Base-by-base conservation (phyloP, 2,113 vertebrate species). In the Sinocyclocheilus anophthalmus region DNA sequence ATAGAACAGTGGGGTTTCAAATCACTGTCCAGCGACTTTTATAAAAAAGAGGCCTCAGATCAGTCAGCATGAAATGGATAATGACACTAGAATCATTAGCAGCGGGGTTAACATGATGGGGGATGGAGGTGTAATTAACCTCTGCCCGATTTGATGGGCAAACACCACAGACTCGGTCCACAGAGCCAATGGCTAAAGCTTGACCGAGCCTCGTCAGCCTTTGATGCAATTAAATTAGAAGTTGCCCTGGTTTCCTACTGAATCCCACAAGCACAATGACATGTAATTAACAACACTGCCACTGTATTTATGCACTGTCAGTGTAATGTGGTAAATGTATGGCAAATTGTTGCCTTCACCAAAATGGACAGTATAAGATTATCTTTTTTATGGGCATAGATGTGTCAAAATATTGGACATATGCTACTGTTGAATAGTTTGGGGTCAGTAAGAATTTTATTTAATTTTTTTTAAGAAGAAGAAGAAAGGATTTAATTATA, bases 281-380 rank as follows among this genome's bases (percentile, higher is more conserved):
- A 53, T 39, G 45, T 24, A 53, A 85, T 78, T 55, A 78, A 37
- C 24, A 14, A 39, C 39, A 16, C 76, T 26, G 50, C 12, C 37
- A 63, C 55, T 18, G 42, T 85, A 45, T 80, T 79, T 42, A 80
- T 85, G 76, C 76, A 70, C 20, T 48, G 84, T 59, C 77, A 26
- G 37, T 18, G 50, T 63, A 63, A 84, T 18, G 84, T 65, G 20
- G 0, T 5, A 12, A 18, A 39, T 26, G n/a, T 61, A 63, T 39
- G 53, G 59, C 57, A 84, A 14, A 30, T 70, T 5, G 9, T 48
- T 30, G 18, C 4, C 11, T 78, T 78, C 4, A 13, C 7, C 12
- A 78, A 78, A 61, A 80, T 24, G 5, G 37, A 39, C 57, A 61
- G 3, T 42, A 76, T 70, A 69, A 69, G 1, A 65, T 48, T 0